Evolutionary conservation across 2,888 invertebrate species (phyloP).

Genomic region (Ophion costatus): DNA sequence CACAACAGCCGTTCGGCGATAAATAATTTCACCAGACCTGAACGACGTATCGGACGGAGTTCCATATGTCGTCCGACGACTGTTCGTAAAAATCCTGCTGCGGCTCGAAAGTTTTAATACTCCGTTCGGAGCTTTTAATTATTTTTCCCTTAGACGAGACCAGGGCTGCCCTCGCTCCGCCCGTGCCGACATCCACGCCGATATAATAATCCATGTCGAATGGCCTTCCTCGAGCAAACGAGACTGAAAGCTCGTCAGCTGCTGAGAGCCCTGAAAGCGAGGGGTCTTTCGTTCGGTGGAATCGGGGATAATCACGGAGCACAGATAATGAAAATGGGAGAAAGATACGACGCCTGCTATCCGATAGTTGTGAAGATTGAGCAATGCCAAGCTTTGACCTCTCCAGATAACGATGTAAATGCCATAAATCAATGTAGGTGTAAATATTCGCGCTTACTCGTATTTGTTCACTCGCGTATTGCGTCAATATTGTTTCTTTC

Average conservation of each 20-base stretch:
- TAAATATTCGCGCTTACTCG: background rate
- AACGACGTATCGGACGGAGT: slow-evolving; percentile 89
- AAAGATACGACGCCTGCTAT: background rate
- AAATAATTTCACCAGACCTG: slow-evolving; percentile 86
- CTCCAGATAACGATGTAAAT: slow-evolving; percentile 22
- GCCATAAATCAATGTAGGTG: background rate
- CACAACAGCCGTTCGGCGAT: background rate
- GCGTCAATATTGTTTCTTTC: background rate
- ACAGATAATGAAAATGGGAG: slow-evolving; percentile 8
- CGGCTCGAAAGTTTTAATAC: slow-evolving; percentile 92
- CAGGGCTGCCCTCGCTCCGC: slow-evolving; percentile 94
- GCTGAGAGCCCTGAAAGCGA: slow-evolving; percentile 15
- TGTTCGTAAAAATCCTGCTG: slow-evolving; percentile 93
- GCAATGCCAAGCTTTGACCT: slow-evolving; percentile 41
- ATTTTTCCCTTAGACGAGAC: slow-evolving; percentile 89
- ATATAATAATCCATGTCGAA: slow-evolving; percentile 86
- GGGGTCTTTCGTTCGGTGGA: slow-evolving; percentile 2
- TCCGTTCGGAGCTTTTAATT: slow-evolving; percentile 86
- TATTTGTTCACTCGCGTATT: background rate
- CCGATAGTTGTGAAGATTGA: slow-evolving; percentile 27
- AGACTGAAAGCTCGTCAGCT: slow-evolving; percentile 25
- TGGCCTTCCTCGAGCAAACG: background rate
- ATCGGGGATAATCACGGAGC: background rate
- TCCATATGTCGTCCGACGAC: slow-evolving; percentile 95
- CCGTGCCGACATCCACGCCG: slow-evolving; percentile 97